These are phyloP conservation scores for Chloromyia formosa DNA, from an alignment of 2,888 invertebrate species.

Conservation along the genomic window DNA sequence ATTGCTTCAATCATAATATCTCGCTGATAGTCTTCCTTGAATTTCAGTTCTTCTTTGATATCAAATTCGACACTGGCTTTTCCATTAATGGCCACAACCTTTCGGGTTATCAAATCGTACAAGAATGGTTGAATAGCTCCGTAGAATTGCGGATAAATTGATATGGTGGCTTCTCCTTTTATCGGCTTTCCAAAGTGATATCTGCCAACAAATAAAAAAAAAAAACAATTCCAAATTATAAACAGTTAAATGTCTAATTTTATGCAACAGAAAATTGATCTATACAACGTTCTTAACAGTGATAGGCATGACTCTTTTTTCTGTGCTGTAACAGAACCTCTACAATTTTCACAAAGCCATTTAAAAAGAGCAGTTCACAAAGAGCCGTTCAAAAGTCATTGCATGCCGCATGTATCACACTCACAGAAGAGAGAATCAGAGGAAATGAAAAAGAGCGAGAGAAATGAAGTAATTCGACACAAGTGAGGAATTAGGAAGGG, in stretches of 20 bases:
- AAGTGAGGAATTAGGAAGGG: too few species aligned
- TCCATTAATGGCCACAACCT: conserved; percentile 75
- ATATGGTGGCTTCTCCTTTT: conserved; percentile 85
- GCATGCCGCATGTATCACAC: too few species aligned
- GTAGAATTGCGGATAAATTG: conserved; percentile 81
- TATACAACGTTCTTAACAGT: too few species aligned
- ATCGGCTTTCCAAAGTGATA: conserved; percentile 78
- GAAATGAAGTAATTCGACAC: too few species aligned
- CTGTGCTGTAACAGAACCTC: background rate
- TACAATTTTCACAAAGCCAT: too few species aligned
- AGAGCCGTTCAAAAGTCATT: too few species aligned
- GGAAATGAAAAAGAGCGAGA: too few species aligned
- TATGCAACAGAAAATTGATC: too few species aligned
- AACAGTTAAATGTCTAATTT: background rate
- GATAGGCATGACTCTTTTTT: background rate
- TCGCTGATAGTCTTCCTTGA: conserved; percentile 81
- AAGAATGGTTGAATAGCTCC: conserved; percentile 62
- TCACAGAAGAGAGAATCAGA: too few species aligned
- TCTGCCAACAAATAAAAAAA: conserved; percentile 52
- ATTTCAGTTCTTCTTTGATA: conserved; percentile 77
- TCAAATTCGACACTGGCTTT: conserved; percentile 79
- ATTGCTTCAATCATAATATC: conserved; percentile 88
- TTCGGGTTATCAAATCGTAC: conserved; percentile 69
- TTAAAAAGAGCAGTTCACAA: too few species aligned
- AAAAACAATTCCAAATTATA: too few species aligned